phyloP scores from a whole-genome alignment of 1,140 invertebrate genomes.

The Acromyrmex charruanus region DNA sequence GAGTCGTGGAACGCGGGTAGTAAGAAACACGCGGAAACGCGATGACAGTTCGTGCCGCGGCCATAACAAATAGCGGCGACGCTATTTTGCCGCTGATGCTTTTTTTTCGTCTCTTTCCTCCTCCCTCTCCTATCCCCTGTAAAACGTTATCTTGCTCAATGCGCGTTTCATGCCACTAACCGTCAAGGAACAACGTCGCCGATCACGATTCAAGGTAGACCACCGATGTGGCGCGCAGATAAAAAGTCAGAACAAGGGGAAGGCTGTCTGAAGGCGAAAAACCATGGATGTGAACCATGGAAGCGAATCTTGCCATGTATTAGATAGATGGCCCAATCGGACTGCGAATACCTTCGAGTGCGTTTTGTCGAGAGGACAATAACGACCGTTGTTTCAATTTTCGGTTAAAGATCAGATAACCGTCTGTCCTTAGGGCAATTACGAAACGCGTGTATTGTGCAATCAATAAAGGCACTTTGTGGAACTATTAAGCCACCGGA shows the following conservation, averaged over 20 bases:
- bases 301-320: constrained; percentile 64
- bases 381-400: constrained; percentile 68
- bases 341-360: constrained; percentile 52
- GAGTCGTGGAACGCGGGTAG: constrained; percentile 81
- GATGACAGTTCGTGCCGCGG: constrained; percentile 84
- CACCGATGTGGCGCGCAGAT: constrained; percentile 71
- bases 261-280: constrained; percentile 56
- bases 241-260: constrained; percentile 78
- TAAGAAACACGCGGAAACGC: constrained; percentile 86
- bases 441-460: constrained; percentile 39
- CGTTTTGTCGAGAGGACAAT: constrained; percentile 57
- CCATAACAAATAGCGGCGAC: constrained; percentile 81
- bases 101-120: constrained; percentile 25
- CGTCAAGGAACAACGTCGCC: constrained; percentile 77
- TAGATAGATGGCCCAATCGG: constrained; percentile 69
- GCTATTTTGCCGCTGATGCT: constrained; percentile 82
- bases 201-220: constrained; percentile 81
- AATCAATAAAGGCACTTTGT: constrained; percentile 53
- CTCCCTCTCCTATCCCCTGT: constrained; percentile 22
- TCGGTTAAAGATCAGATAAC: constrained; percentile 58
- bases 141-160: constrained; percentile 62
- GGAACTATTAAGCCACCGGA: constrained; percentile 54
- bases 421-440: constrained; percentile 42
- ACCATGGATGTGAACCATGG: constrained; percentile 54
- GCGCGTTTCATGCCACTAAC: constrained; percentile 71